A percentile compares a stretch with the other conserved stretches of the same genome.
These are phyloP conservation scores for Deilephila elpenor DNA, from an alignment of 2,888 invertebrate species.

Conservation along the genomic window DNA sequence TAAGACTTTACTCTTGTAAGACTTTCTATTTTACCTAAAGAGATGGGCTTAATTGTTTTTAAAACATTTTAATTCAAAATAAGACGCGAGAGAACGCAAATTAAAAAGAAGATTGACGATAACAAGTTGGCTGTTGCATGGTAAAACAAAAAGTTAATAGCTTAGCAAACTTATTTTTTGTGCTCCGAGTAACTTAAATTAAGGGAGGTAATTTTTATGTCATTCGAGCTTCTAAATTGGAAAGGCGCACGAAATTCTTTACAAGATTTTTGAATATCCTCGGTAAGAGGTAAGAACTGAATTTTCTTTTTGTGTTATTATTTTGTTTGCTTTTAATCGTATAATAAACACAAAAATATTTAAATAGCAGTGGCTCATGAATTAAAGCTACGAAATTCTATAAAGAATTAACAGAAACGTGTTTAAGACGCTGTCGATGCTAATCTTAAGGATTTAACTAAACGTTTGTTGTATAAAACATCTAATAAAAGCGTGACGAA, in stretches of 20 bases:
- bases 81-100: neutral
- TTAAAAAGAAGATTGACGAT: conserved; percentile 12
- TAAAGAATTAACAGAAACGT: conserved; percentile 37
- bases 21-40: neutral
- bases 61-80: neutral
- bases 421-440: conserved; percentile 35
- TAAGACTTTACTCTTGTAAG: neutral
- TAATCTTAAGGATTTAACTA: conserved; percentile 56
- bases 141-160: conserved; percentile 17
- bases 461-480: conserved; percentile 50
- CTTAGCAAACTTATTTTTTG: conserved; percentile 12
- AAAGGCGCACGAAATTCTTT: neutral
- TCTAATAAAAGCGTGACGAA: conserved; percentile 58
- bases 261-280: neutral
- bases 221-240: conserved; percentile 5
- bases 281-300: neutral
- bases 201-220: conserved; percentile 13
- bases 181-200: conserved; percentile 16
- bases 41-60: neutral
- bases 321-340: neutral
- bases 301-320: neutral
- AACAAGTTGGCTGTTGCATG: conserved; percentile 19
- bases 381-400: neutral
- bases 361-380: neutral
- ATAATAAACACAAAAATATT: neutral